These are phyloP conservation scores for Panagrolaimus sp. DNA, from an alignment of 1,140 invertebrate species.

Conservation along the genomic window DNA sequence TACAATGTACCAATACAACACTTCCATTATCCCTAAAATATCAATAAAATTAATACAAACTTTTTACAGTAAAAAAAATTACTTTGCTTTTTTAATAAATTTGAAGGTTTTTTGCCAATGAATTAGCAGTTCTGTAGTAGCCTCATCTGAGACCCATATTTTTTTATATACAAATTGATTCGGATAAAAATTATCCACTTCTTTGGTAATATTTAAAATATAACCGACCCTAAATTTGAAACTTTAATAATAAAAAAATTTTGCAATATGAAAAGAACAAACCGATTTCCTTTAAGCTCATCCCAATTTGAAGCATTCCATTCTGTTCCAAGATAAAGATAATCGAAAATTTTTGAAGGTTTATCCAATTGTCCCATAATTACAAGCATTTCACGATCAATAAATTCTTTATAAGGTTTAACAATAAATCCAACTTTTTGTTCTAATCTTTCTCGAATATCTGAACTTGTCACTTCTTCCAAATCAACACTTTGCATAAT, in stretches of 20 bases:
- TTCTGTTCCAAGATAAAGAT: conserved; percentile 94
- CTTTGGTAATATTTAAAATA: conserved; percentile 91
- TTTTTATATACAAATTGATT: conserved; percentile 92
- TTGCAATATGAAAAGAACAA: conserved; percentile 60
- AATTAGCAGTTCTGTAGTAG: conserved; percentile 86
- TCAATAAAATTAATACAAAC: conserved; percentile 8
- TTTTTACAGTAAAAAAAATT: conserved; percentile 53
- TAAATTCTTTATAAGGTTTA: conserved; percentile 82
- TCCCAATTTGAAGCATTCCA: conserved; percentile 98
- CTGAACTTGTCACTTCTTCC: conserved; percentile 91
- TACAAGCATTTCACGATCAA: conserved; percentile 90
- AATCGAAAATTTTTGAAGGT: conserved; percentile 89
- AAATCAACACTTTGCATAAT: conserved; percentile 95
- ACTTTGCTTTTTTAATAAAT: conserved; percentile 87
- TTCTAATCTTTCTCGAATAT: conserved; percentile 73
- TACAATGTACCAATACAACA: conserved; percentile 91
- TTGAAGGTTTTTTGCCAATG: conserved; percentile 95
- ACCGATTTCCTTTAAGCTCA: conserved; percentile 84
- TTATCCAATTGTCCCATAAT: conserved; percentile 96
- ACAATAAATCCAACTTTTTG: conserved; percentile 67
- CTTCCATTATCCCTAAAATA: conserved; percentile 71
- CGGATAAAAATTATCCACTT: conserved; percentile 98
- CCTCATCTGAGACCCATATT: conserved; percentile 90
- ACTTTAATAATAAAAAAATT: conserved; percentile 73
- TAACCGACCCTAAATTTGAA: conserved; percentile 74